These are phyloP conservation scores for Nematostella vectensis DNA, from an alignment of 92 coral and sea anemone species.

Conservation along the genomic window DNA sequence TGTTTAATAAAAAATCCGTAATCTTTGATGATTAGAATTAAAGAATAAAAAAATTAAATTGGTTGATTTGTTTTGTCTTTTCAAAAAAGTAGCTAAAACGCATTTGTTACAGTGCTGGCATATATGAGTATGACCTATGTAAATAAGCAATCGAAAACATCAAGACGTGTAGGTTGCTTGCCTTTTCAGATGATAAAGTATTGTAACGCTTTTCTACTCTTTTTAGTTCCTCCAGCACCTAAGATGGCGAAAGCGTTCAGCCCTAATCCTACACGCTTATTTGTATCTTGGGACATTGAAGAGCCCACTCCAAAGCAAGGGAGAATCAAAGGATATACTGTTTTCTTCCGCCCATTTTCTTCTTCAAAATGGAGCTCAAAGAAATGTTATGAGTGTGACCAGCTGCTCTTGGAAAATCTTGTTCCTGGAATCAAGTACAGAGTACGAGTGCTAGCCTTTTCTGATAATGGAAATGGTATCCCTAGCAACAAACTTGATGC, in stretches of 20 bases:
- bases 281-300: conserved; percentile 15
- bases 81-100: no score
- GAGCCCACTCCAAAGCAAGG: conserved; percentile 28
- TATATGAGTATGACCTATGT: no score
- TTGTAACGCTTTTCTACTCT: no score
- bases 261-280: background rate
- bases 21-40: no score
- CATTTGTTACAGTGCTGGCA: no score
- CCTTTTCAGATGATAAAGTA: no score
- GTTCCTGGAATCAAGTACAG: conserved; percentile 1
- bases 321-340: conserved; percentile 7
- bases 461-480: conserved; percentile 21
- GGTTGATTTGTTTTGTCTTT: no score
- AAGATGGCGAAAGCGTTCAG: background rate
- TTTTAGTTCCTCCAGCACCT: conserved; percentile 21
- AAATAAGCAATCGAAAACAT: no score
- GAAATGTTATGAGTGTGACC: conserved; percentile 1
- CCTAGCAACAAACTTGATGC: conserved; percentile 9
- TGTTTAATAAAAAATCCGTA: no score
- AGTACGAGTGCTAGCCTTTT: conserved; percentile 10
- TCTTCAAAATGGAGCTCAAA: conserved; percentile 6
- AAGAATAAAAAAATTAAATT: no score
- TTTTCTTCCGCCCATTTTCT: conserved; percentile 3
- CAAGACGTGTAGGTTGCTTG: no score
- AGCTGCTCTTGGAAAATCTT: background rate